phyloP scores from a whole-genome alignment of 1,140 invertebrate species.

The Plutomurus gul region DNA sequence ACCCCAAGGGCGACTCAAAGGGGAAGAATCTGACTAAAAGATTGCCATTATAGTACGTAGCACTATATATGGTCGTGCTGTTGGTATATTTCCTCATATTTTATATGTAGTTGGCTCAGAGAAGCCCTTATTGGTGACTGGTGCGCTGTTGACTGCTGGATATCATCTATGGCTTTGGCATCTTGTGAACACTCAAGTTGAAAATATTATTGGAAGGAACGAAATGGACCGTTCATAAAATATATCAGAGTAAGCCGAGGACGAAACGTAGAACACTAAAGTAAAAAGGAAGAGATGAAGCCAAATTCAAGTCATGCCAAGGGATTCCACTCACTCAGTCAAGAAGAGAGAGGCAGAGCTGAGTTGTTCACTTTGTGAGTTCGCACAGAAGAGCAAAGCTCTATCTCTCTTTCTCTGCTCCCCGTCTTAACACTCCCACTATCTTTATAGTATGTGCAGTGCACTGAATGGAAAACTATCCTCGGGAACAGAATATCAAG shows the following conservation, averaged over 20 bases:
- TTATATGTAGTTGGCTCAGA: conserved; percentile 20
- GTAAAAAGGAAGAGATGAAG: conserved; percentile 27
- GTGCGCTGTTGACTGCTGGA: conserved; percentile 10
- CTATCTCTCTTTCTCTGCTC: not conserved
- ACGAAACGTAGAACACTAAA: not conserved
- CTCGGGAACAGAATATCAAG: too few species aligned
- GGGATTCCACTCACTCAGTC: conserved; percentile 16
- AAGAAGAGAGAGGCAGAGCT: not conserved
- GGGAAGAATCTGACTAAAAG: conserved; percentile 13
- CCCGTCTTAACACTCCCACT: not conserved
- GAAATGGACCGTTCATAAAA: conserved; percentile 39
- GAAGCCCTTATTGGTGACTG: not conserved
- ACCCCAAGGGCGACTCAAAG: not conserved
- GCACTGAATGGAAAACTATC: too few species aligned
- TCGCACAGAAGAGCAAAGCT: too few species aligned
- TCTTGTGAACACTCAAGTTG: conserved; percentile 24
- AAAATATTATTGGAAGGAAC: conserved; percentile 35
- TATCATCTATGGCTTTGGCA: conserved; percentile 26
- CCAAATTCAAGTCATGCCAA: conserved; percentile 28
- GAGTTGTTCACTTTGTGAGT: not conserved
- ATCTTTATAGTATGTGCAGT: not conserved
- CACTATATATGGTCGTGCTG: not conserved
- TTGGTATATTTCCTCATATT: conserved; percentile 10
- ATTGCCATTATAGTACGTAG: not conserved
- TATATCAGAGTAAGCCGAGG: conserved; percentile 30